phyloP scores from a whole-genome alignment of 2,888 invertebrate species.

The Cloeon dipterum region DNA sequence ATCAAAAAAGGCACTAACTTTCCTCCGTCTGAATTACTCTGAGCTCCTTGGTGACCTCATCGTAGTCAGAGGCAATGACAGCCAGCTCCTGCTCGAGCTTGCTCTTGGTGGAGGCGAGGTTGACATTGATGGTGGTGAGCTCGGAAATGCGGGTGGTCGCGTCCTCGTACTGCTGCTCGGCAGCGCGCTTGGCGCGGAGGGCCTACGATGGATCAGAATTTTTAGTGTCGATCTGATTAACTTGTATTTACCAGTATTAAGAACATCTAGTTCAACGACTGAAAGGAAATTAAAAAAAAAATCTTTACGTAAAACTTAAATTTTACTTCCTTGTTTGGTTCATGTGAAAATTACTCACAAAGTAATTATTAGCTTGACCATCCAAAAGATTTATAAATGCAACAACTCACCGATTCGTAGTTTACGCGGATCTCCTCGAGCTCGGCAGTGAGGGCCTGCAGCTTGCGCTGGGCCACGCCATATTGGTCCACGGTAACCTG shows the following conservation, averaged over 20 bases:
- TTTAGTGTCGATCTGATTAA: too few species aligned
- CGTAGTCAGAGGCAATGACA: slow-evolving; percentile 84
- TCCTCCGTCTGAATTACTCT: slow-evolving; percentile 32
- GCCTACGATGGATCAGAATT: too few species aligned
- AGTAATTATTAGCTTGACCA: too few species aligned
- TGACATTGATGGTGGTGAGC: slow-evolving; percentile 83
- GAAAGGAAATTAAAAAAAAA: neutral
- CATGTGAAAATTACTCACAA: too few species aligned
- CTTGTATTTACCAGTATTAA: too few species aligned
- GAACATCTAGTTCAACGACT: neutral
- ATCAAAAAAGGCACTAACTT: neutral
- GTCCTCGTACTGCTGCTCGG: slow-evolving; percentile 80
- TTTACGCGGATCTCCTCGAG: slow-evolving; percentile 87
- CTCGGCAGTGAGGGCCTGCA: slow-evolving; percentile 80
- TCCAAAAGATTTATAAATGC: too few species aligned
- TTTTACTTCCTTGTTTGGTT: too few species aligned
- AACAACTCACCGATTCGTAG: slow-evolving; percentile 51
- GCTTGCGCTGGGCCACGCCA: slow-evolving; percentile 71
- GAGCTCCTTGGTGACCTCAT: slow-evolving; percentile 91
- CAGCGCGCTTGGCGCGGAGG: slow-evolving; percentile 72
- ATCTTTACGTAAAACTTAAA: neutral
- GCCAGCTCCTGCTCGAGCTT: slow-evolving; percentile 87
- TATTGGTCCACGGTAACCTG: slow-evolving; percentile 87
- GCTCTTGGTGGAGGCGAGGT: slow-evolving; percentile 78
- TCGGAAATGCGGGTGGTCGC: slow-evolving; percentile 80